Evolutionary conservation across 2,888 invertebrate genomes (phyloP), one percentile per base, ranked within the genome.

Genomic region (Tuta absoluta): DNA sequence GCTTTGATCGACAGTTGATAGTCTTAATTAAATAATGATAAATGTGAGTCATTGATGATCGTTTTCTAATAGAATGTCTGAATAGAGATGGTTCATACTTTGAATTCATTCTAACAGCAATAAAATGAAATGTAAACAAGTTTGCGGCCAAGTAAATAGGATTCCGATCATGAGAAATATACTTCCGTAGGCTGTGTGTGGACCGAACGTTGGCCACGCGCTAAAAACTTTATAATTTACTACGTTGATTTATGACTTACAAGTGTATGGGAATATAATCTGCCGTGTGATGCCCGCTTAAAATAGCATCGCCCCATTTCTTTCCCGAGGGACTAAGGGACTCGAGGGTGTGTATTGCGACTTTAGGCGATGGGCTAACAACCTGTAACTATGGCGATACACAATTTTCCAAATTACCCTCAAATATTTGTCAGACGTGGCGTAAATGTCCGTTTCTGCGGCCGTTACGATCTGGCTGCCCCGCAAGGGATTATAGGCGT

Each of bases 101-200:
- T 33, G 33, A 10, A 33, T 33, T 33, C 33, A 33, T 33, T 33
- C 10, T 8, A 58, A 1, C 11, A 14, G 38, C 21, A 12, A 37
- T 51, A 8, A 19, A 12, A 49, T 19, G 48, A n/a, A 61, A 82
- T 81, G 84, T 87, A 89, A 89, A 89, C 87, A 89, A 75, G 72
- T 72, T 74, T 73, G n/a, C n/a, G 78, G 69, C 76, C 77, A 78
- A 77, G 79, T 78, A 81, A 85, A 86, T 84, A 82, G 84, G 85
- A 83, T 82, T 84, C 80, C 79, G 78, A 82, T 81, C 80, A 80
- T 71, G 77, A 82, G 79, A 86, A 79, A 75, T 77, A 76, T 76
- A 76, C 82, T 83, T 84, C 84, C 85, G 82, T 78, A 76, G 71
- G 73, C 68, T 72, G 71, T 71, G 71, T 73, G 71, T 71, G 79